These are phyloP conservation scores for Drosophila leonis DNA, from an alignment of 2,888 invertebrate species.

Conservation along the genomic window DNA sequence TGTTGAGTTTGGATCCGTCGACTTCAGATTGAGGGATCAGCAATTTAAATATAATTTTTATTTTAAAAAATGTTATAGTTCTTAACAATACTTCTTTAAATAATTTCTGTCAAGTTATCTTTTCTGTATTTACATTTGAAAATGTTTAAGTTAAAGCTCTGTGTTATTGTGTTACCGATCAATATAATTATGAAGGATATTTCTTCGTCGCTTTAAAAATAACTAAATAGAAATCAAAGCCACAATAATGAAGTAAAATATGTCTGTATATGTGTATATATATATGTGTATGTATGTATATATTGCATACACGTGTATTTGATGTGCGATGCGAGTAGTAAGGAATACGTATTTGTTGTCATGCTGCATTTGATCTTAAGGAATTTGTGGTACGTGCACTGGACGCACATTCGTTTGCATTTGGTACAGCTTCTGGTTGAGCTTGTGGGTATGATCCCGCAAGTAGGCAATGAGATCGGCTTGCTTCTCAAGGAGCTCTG, in stretches of 20 bases:
- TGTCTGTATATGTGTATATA: slow-evolving; percentile 9
- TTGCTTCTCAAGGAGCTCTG: slow-evolving; percentile 89
- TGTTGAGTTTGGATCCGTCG: slow-evolving; percentile 30
- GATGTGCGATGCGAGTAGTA: slow-evolving; percentile 16
- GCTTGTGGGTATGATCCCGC: slow-evolving; percentile 88
- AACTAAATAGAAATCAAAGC: slow-evolving; percentile 34
- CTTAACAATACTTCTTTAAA: slow-evolving; percentile 8
- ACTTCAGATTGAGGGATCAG: slow-evolving; percentile 6
- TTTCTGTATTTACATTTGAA: slow-evolving; percentile 47
- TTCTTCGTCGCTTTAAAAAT: slow-evolving; percentile 41
- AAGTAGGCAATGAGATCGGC: slow-evolving; percentile 90
- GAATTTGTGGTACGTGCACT: slow-evolving; percentile 60
- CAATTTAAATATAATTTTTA: slow-evolving; percentile 17
- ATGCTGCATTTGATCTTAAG: slow-evolving; percentile 43
- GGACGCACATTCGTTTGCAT: slow-evolving; percentile 86
- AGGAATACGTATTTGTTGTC: slow-evolving; percentile 38
- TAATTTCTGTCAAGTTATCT: slow-evolving; percentile 4
- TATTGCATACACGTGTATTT: background rate
- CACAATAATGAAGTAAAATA: slow-evolving; percentile 19
- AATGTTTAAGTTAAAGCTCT: slow-evolving; percentile 23
- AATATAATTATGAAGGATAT: slow-evolving; percentile 43
- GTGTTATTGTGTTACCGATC: slow-evolving; percentile 24
- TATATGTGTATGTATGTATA: slow-evolving; percentile 10
- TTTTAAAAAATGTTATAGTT: slow-evolving; percentile 28
- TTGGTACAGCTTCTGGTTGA: slow-evolving; percentile 89